Base-by-base conservation (phyloP, 2,888 invertebrate species). In the Syrista parreyssii region DNA sequence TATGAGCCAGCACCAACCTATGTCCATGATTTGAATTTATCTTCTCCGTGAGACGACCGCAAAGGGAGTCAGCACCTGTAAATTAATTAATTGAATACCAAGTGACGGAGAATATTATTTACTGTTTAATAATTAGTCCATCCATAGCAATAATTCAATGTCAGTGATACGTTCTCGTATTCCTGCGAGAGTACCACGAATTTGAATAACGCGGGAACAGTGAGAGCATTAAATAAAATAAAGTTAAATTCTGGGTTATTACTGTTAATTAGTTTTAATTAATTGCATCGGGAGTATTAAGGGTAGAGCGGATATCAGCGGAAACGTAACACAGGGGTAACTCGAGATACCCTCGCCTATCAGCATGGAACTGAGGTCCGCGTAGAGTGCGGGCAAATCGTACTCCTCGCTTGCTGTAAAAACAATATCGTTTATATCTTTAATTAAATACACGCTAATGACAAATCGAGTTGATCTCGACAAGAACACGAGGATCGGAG, bases 61-160 rank as follows among this genome's bases (percentile, higher is more conserved):
- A 98, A n/a, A 99, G 92, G 86, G 96, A 97, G 89, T 99, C 99
- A 3, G 98, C 99, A 91, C 98, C 99, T 98, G 92, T 84, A 91
- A 89, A 83, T 71, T 23, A 78, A 72, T 32, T 9, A 74, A 34
- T 31, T 71, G 55, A 55, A 55, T 55, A 55, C 2, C 55, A 23
- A 0, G 1, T 55, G 23, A 2, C 23, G 9, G 9, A 55, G 23
- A 23, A 23, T 55, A 23, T 23, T 23, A 23, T 23, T 55, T 55
- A 55, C 6, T 1, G 23, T 55, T 55, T 55, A 55, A 55, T 55
- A 23, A 23, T 55, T 55, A 55, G 55, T 55, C 6, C 55, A 55
- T 23, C 23, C 55, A 1, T 12, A 15, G 40, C 1, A 40, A 40
- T 23, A 40, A 23, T 40, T 40, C 23, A 23, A 40, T 23, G 15